These are phyloP conservation scores for Hermetia illucens DNA, from an alignment of 1,140 invertebrate genomes.

Conservation along the genomic window DNA sequence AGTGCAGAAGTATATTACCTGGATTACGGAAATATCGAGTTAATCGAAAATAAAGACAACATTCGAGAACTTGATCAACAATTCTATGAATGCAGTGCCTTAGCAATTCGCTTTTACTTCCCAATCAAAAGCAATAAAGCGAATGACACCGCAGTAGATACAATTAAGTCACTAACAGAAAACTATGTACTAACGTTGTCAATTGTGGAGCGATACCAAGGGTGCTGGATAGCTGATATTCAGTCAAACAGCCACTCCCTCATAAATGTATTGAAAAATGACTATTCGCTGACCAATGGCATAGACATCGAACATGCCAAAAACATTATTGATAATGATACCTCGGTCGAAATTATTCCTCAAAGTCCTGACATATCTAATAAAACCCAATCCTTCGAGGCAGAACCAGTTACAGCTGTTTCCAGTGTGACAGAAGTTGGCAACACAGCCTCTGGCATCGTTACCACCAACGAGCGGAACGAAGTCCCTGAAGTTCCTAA, in stretches of 20 bases:
- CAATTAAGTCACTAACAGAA: slow-evolving; percentile 5
- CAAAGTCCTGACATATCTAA: too few relatives aligned
- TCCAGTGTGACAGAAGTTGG: too few relatives aligned
- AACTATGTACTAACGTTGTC: slow-evolving; percentile 20
- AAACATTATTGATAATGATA: too few relatives aligned
- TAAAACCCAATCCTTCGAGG: too few relatives aligned
- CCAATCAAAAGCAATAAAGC: slow-evolving; percentile 16
- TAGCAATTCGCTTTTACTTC: slow-evolving; percentile 35
- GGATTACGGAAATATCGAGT: slow-evolving; percentile 64
- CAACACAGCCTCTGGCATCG: too few relatives aligned
- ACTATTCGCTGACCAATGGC: too few relatives aligned
- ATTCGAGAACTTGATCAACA: slow-evolving; percentile 37
- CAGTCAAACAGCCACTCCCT: slow-evolving; percentile 11
- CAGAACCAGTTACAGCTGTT: too few relatives aligned
- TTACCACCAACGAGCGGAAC: too few relatives aligned
- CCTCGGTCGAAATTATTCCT: too few relatives aligned
- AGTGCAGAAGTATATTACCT: slow-evolving; percentile 47
- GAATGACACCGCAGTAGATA: slow-evolving; percentile 9
- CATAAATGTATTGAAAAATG: slow-evolving; percentile 13
- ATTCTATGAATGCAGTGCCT: slow-evolving; percentile 35
- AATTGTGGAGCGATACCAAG: slow-evolving; percentile 23
- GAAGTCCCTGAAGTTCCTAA: too few relatives aligned
- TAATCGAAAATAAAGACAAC: slow-evolving; percentile 28
- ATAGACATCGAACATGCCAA: too few relatives aligned
- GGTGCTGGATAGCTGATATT: slow-evolving; percentile 20